phyloP scores from a whole-genome alignment of 1,140 invertebrate species.

The Papilio machaon region DNA sequence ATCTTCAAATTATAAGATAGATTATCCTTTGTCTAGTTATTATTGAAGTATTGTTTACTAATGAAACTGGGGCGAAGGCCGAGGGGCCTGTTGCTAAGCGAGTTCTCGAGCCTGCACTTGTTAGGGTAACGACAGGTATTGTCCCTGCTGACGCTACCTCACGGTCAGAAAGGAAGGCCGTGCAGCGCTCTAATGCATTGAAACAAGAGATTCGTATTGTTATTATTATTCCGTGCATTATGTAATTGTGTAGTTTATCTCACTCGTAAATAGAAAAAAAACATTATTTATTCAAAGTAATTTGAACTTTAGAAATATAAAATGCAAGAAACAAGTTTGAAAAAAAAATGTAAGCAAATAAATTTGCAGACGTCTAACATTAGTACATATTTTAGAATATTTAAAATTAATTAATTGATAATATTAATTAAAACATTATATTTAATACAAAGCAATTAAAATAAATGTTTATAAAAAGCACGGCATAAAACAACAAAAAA shows the following conservation, averaged over 20 bases:
- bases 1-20: not conserved
- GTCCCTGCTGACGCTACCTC: slow-evolving; percentile 2
- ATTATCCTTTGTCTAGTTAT: not conserved
- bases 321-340: too few species aligned
- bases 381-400: too few species aligned
- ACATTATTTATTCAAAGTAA: too few species aligned
- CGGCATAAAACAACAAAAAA: not conserved
- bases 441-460: not conserved
- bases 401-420: not conserved
- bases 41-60: slow-evolving; percentile 39
- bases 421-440: not conserved
- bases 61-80: slow-evolving; percentile 29
- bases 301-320: too few species aligned
- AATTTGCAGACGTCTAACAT: too few species aligned
- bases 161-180: slow-evolving; percentile 6
- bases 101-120: slow-evolving; percentile 36
- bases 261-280: not conserved
- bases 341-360: too few species aligned
- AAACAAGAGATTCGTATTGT: not conserved
- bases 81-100: slow-evolving; percentile 42
- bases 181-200: not conserved
- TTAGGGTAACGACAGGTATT: not conserved
- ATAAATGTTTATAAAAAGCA: not conserved
- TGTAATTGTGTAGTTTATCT: not conserved
- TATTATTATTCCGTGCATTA: not conserved